Percentiles rank a stretch among this genome's conserved stretches.
These are phyloP conservation scores for Styela plicata DNA, from an alignment of 23 tunicate species.

Conservation along the genomic window DNA sequence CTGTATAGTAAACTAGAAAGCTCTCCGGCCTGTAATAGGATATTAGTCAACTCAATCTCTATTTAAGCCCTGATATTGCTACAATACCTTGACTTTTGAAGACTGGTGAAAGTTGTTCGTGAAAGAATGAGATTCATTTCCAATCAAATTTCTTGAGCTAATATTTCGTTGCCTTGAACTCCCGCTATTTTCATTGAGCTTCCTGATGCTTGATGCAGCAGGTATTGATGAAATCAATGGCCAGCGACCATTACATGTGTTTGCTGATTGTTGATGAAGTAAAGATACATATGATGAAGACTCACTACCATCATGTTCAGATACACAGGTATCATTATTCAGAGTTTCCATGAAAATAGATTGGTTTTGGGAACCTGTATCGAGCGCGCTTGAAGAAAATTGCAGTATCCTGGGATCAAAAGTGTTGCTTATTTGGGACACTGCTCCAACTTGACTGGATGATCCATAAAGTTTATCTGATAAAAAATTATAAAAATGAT, in stretches of 20 bases:
- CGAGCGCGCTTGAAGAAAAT: conserved; percentile 4
- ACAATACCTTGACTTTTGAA: background rate
- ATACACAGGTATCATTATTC: background rate
- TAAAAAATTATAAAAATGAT: no score
- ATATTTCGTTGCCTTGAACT: background rate
- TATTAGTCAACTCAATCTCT: no score
- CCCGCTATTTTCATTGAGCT: background rate
- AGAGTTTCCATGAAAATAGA: background rate
- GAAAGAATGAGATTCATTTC: background rate
- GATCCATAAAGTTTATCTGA: conserved; percentile 13
- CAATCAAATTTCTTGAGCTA: background rate
- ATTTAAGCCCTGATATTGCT: background rate
- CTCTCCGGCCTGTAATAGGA: no score
- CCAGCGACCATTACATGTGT: background rate
- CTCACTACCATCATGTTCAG: background rate
- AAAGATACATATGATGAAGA: conserved; percentile 12
- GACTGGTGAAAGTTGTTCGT: background rate
- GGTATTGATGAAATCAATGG: background rate
- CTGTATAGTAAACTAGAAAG: no score
- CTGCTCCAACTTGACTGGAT: background rate
- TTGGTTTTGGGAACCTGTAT: conserved; percentile 17
- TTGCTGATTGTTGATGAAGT: conserved; percentile 10
- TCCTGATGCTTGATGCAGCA: background rate
- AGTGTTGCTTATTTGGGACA: background rate
- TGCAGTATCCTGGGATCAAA: background rate